phyloP scores from a whole-genome alignment of 2,797 vertebrate species.

The Manis pentadactyla region DNA sequence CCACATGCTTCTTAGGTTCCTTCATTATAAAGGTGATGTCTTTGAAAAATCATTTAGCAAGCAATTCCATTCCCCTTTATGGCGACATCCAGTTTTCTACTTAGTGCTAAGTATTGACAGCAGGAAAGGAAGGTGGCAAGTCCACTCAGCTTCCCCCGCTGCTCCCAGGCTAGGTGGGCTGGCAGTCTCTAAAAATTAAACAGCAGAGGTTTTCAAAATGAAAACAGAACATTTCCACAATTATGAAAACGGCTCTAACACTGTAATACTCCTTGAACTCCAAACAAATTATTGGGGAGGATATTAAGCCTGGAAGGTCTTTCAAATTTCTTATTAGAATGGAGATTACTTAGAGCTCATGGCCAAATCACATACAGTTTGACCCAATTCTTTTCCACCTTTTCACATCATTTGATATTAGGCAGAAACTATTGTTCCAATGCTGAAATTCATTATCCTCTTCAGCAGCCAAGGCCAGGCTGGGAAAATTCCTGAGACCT shows the following conservation, averaged over 20 bases:
- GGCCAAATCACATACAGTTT: conserved; percentile 57
- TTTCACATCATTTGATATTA: conserved; percentile 72
- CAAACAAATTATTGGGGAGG: conserved; percentile 64
- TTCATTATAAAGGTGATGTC: not conserved
- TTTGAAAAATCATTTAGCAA: not conserved
- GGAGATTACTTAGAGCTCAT: conserved; percentile 65
- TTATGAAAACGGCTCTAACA: not conserved
- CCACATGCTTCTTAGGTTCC: fast-evolving
- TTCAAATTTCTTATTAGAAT: conserved; percentile 69
- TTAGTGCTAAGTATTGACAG: not conserved
- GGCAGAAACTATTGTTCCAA: conserved; percentile 80
- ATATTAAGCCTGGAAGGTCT: conserved; percentile 65
- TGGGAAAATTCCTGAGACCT: conserved; percentile 11
- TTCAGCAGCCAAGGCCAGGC: conserved; percentile 2
- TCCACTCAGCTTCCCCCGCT: fast-evolving
- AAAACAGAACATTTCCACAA: conserved; percentile 52
- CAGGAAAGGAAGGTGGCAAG: not conserved
- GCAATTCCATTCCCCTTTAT: not conserved
- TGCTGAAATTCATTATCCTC: conserved; percentile 73
- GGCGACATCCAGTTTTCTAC: not conserved
- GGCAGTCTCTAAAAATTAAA: not conserved
- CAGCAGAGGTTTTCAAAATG: conserved; percentile 44
- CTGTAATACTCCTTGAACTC: conserved; percentile 13
- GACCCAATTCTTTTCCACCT: conserved; percentile 61
- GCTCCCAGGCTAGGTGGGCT: not conserved